phyloP scores from a whole-genome alignment of 2,888 invertebrate genomes.

The Lymantria dispar region DNA sequence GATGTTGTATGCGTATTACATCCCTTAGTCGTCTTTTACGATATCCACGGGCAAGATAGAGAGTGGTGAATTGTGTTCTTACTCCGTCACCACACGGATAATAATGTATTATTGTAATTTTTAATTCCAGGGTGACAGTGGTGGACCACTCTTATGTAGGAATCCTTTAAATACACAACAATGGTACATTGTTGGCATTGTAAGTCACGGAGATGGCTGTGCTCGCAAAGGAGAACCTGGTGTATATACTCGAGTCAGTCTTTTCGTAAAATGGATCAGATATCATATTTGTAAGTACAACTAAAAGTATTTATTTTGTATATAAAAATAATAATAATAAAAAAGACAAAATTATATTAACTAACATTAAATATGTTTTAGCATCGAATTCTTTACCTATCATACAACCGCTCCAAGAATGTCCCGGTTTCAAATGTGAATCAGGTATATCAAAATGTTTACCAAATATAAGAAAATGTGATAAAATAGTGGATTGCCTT shows the following conservation, averaged over 20 bases:
- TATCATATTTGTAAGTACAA: constrained; percentile 80
- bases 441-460: constrained; percentile 87
- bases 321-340: too few species aligned
- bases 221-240: constrained; percentile 90
- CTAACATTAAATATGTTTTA: constrained; percentile 38
- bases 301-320: not conserved
- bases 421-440: constrained; percentile 88
- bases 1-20: too few species aligned
- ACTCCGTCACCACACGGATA: too few species aligned
- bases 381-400: constrained; percentile 70
- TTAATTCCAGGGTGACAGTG: constrained; percentile 88
- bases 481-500: constrained; percentile 89
- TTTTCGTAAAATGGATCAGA: constrained; percentile 89
- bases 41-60: too few species aligned
- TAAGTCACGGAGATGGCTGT: constrained; percentile 94
- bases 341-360: not conserved
- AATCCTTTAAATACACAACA: constrained; percentile 85
- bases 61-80: too few species aligned
- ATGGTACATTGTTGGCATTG: constrained; percentile 92
- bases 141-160: constrained; percentile 91
- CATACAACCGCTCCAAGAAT: constrained; percentile 81
- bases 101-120: too few species aligned
- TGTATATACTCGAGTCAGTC: constrained; percentile 90
- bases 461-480: constrained; percentile 85
- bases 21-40: too few species aligned